Percentiles rank a stretch among this genome's conserved stretches.
Evolutionary conservation across 2,888 invertebrate genomes (phyloP).

Genomic region (Helicoverpa assulta): DNA sequence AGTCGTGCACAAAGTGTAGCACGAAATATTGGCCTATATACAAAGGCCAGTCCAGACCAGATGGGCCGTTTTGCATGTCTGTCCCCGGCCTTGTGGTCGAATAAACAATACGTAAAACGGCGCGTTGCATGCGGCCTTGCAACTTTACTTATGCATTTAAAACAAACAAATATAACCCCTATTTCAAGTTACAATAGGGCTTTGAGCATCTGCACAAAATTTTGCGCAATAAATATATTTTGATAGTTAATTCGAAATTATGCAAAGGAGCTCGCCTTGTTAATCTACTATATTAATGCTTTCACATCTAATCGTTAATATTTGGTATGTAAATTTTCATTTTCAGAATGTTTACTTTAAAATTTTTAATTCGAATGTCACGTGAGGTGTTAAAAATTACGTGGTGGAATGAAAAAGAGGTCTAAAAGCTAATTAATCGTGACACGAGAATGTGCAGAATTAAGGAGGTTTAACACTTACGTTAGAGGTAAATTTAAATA

Average conservation of each 20-base stretch:
- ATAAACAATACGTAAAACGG: conserved; percentile 68
- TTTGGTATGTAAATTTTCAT: conserved; percentile 56
- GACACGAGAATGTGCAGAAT: conserved; percentile 52
- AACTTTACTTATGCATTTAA: conserved; percentile 52
- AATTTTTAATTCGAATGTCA: conserved; percentile 28
- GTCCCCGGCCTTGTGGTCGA: conserved; percentile 62
- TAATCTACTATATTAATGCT: conserved; percentile 59
- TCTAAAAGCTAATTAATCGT: conserved; percentile 28
- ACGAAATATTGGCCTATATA: conserved; percentile 65
- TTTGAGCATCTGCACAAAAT: conserved; percentile 8
- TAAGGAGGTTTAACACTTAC: conserved; percentile 8
- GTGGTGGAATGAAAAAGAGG: conserved; percentile 23
- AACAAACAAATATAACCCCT: conserved; percentile 50
- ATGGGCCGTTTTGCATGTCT: conserved; percentile 65
- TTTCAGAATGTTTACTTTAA: conserved; percentile 26
- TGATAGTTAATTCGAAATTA: conserved; percentile 63
- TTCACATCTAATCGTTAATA: conserved; percentile 58
- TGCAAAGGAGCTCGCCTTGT: conserved; percentile 57
- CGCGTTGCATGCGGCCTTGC: conserved; percentile 61
- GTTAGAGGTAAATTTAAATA: conserved; percentile 16
- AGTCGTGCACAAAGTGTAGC: conserved; percentile 44
- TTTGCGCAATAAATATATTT: conserved; percentile 53
- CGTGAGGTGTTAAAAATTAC: conserved; percentile 31
- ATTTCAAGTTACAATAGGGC: conserved; percentile 14
- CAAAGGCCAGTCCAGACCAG: conserved; percentile 62